Base-by-base conservation (phyloP, 2,888 invertebrate species). In the Himalopsyche tibetana region DNA sequence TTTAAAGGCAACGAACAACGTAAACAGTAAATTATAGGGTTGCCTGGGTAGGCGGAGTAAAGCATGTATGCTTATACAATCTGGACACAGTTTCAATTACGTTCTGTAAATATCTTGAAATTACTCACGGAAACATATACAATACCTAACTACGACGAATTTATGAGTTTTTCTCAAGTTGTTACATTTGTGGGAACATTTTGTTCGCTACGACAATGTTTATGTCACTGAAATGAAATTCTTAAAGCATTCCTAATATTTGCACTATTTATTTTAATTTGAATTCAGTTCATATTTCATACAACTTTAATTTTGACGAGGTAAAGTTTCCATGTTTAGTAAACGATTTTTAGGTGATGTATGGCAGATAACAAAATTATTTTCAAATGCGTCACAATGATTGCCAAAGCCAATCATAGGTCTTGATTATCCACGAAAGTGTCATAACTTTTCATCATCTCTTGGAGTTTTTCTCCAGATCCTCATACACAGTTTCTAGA, bases 41-140 rank as follows among this genome's bases (percentile, higher is more conserved):
- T 19, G 15, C 63, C 19, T 5, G 63, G 28, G 63, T 8, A 19
- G 28, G 19, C 28, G 63, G 28, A 19, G 63, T 63, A 63, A 63
- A 63, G 19, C 63, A 63, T 63, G 28, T 63, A 63, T 63, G 63
- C 63, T 63, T 63, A 19, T 63, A 74, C 36, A 74, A 36, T 74
- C 74, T 74, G 80, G 80, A 80, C 79, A 56, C 63, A 81, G 80
- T 86, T 86, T 84, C 86, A 86, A 86, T 86, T 86, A 86, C 83
- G 83, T 45, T 86, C 86, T n/a, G 86, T 69, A 83, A 86, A 86
- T 84, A 86, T 83, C 63, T 81, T 83, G 45, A 81, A 86, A 83
- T 83, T 86, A 51, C 74, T 36, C 86, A 86, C 83, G 45, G 82
- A 84, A 81, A 86, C 86, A 83, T 83, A 86, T 86, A 83, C 84